Conservation (phyloP, 2,888 invertebrate species). For the Diabrotica balteata region DNA sequence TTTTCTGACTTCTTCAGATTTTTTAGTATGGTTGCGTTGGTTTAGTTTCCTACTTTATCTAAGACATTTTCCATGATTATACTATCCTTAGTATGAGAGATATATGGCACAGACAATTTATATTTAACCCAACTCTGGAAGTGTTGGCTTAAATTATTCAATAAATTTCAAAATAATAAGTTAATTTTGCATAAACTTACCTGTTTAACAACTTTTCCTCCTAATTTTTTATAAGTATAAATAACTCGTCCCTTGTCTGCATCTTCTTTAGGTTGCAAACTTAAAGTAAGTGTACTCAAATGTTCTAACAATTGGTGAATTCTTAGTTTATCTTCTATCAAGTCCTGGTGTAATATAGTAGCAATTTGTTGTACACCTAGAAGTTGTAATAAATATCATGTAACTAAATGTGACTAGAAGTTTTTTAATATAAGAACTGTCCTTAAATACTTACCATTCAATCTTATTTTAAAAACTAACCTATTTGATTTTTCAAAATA, state of each 20-base stretch:
- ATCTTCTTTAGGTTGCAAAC: constrained; percentile 58
- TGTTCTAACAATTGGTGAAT: constrained; percentile 61
- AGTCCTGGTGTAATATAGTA: constrained; percentile 62
- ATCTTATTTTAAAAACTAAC: constrained; percentile 52
- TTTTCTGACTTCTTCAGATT: too few species aligned
- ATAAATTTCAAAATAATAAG: too few species aligned
- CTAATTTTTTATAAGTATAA: constrained; percentile 62
- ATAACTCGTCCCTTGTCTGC: constrained; percentile 48
- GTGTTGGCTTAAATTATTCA: too few species aligned
- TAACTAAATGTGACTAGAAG: too few species aligned
- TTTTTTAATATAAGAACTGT: too few species aligned
- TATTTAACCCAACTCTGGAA: too few species aligned
- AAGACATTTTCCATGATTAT: too few species aligned
- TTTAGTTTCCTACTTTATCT: too few species aligned
- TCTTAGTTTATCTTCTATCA: constrained; percentile 59
- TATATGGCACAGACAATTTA: too few species aligned
- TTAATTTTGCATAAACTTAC: constrained; percentile 41
- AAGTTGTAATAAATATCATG: constrained; percentile 7
- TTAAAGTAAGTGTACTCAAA: constrained; percentile 55
- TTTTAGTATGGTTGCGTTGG: too few species aligned
- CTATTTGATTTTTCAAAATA: constrained; percentile 51
- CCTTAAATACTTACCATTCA: background rate
- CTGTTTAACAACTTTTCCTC: constrained; percentile 63
- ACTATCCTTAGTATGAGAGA: too few species aligned
- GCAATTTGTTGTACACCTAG: constrained; percentile 50